These are phyloP conservation scores for Morpho helenor DNA, from an alignment of 2,888 invertebrate species.

Conservation along the genomic window DNA sequence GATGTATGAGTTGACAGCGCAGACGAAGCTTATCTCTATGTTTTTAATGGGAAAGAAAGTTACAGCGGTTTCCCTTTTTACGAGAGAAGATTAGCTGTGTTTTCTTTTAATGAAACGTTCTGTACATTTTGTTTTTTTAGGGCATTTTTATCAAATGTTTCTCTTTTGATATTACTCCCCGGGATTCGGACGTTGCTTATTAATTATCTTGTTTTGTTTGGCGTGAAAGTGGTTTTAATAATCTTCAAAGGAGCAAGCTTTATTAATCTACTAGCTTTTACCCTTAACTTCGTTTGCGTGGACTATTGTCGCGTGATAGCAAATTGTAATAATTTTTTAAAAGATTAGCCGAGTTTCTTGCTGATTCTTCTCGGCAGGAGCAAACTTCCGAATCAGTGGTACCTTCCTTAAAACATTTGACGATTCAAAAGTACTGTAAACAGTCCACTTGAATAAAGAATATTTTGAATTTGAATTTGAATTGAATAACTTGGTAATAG, in stretches of 20 bases:
- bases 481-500: no score
- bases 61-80: conserved; percentile 44
- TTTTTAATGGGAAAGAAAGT: conserved; percentile 56
- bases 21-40: conserved; percentile 60
- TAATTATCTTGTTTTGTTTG: conserved; percentile 18
- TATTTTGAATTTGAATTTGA: no score
- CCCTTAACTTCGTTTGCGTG: no score
- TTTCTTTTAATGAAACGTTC: conserved; percentile 42
- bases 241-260: background rate
- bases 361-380: no score
- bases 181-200: conserved; percentile 15
- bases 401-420: no score
- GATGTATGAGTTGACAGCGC: conserved; percentile 69
- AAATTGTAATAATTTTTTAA: no score
- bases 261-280: background rate
- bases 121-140: conserved; percentile 32
- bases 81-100: conserved; percentile 46
- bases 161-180: conserved; percentile 36
- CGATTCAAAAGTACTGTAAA: no score
- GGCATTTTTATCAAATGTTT: conserved; percentile 42
- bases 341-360: no score
- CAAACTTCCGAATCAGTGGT: no score
- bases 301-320: no score
- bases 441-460: no score
- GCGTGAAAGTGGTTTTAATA: conserved; percentile 10